Evolutionary conservation across 2,113 vertebrate species (phyloP).

Genomic region (Thalassoma bifasciatum): DNA sequence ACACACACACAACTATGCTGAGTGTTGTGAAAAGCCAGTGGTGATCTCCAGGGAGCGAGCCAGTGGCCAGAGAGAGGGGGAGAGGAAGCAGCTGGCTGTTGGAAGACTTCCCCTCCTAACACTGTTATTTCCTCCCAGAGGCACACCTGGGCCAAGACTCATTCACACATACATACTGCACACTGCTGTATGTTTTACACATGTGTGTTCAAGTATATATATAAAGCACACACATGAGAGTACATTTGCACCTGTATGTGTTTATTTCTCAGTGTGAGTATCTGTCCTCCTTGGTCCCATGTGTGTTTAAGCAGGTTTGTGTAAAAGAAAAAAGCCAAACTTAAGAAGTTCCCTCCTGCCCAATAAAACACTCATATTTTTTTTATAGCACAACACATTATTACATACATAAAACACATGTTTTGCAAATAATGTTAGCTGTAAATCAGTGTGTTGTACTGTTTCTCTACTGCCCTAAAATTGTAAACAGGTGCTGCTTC

Average conservation of each 20-base stretch:
- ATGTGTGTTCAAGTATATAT: slow-evolving; percentile 7
- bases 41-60: slow-evolving; percentile 56
- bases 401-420: slow-evolving; percentile 44
- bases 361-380: slow-evolving; percentile 43
- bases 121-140: slow-evolving; percentile 74
- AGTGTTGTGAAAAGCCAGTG: slow-evolving; percentile 63
- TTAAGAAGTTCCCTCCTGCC: slow-evolving; percentile 21
- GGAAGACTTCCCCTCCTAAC: slow-evolving; percentile 71
- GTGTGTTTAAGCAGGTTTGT: slow-evolving; percentile 23
- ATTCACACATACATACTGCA: slow-evolving; percentile 45
- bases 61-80: slow-evolving; percentile 56
- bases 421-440: slow-evolving; percentile 2
- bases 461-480: slow-evolving; percentile 16
- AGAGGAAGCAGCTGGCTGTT: slow-evolving; percentile 77
- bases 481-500: not conserved
- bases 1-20: slow-evolving; percentile 43
- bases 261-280: slow-evolving; percentile 11
- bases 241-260: slow-evolving; percentile 4
- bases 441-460: not conserved
- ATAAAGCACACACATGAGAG: slow-evolving; percentile 9
- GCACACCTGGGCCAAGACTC: slow-evolving; percentile 67
- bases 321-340: slow-evolving; percentile 29
- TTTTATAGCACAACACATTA: slow-evolving; percentile 31
- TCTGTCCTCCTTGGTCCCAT: slow-evolving; percentile 6
- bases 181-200: slow-evolving; percentile 7